These are phyloP conservation scores for Sterrhoptilus dennistouni DNA, from an alignment of 2,113 vertebrate species.

Conservation along the genomic window DNA sequence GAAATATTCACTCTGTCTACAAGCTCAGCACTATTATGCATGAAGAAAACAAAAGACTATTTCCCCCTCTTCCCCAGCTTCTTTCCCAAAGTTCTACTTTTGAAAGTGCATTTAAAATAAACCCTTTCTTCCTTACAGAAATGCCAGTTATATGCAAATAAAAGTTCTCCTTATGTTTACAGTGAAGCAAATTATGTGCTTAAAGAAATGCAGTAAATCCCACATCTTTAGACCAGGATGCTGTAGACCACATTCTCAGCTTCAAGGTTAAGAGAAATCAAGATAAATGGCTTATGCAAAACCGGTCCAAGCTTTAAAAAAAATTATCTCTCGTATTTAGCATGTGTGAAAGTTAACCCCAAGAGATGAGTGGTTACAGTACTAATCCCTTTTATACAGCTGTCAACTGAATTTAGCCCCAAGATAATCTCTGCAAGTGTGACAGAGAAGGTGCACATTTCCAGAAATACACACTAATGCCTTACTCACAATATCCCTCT, in stretches of 20 bases:
- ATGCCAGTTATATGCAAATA: not conserved
- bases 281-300: conserved; percentile 58
- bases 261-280: conserved; percentile 27
- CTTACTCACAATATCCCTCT: not conserved
- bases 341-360: conserved; percentile 34
- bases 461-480: not conserved
- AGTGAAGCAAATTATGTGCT: not conserved
- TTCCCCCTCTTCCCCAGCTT: not conserved
- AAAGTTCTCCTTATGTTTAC: not conserved
- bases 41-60: not conserved
- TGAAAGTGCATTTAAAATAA: not conserved
- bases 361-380: not conserved
- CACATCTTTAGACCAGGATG: not conserved
- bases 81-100: not conserved
- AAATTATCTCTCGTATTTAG: conserved; percentile 10
- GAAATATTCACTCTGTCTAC: not conserved
- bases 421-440: conserved; percentile 4
- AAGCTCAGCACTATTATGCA: not conserved
- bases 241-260: not conserved
- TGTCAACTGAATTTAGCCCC: conserved; percentile 56
- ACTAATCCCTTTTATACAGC: conserved; percentile 60
- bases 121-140: not conserved
- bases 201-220: not conserved
- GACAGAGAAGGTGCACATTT: not conserved
- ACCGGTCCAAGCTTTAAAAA: not conserved